phyloP scores from a whole-genome alignment of 2,888 invertebrate species.

The Oasisia sp. region DNA sequence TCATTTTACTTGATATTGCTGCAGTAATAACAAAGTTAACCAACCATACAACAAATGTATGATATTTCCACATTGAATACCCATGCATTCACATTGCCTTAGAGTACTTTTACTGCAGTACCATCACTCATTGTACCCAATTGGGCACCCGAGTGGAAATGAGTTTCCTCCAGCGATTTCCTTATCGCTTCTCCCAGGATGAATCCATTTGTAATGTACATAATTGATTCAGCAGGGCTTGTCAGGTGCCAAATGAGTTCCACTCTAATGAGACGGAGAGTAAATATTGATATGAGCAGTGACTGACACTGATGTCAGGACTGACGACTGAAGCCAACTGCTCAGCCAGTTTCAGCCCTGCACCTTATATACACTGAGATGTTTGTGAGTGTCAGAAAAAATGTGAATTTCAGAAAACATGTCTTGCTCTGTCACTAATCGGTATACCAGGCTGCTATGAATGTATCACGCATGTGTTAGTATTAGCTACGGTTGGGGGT shows the following conservation, averaged over 20 bases:
- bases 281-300: conserved; percentile 13
- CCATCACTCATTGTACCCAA: background rate
- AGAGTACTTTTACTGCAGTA: background rate
- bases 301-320: background rate
- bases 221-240: conserved; percentile 4
- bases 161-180: background rate
- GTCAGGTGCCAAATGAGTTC: background rate
- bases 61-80: background rate
- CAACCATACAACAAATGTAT: background rate
- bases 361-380: background rate
- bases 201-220: conserved; percentile 17
- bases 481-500: background rate
- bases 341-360: background rate
- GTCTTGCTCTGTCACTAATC: background rate
- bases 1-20: background rate
- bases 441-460: background rate
- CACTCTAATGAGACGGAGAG: conserved; percentile 12
- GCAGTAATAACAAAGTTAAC: background rate
- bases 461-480: background rate
- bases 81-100: background rate
- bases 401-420: background rate
- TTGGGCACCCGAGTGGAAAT: background rate
- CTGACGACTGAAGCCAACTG: background rate
- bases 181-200: background rate
- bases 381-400: background rate